These are phyloP conservation scores for Adela reaumurella DNA, from an alignment of 2,888 invertebrate genomes.

Conservation along the genomic window DNA sequence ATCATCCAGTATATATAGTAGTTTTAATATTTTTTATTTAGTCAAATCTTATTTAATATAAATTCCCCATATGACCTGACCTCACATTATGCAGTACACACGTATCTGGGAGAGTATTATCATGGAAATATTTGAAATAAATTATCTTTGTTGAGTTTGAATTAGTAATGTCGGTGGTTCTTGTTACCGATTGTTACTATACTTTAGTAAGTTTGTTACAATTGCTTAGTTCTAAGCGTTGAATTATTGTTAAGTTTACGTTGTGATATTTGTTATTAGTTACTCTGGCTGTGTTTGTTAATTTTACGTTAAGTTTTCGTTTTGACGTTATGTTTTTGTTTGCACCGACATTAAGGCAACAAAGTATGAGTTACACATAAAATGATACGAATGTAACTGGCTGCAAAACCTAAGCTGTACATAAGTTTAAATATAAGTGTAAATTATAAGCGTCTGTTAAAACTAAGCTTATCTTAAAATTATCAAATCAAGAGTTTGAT, in stretches of 20 bases:
- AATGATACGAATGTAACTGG: constrained; percentile 1
- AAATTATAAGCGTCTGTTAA: constrained; percentile 45
- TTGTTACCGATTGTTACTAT: no score
- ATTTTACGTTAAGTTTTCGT: constrained; percentile 56
- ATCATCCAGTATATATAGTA: no score
- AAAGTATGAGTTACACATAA: constrained; percentile 1
- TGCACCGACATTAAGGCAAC: constrained; percentile 43
- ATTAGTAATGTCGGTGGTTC: no score
- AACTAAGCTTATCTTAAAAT: constrained; percentile 56
- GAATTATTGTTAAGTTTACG: constrained; percentile 46
- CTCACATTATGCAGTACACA: no score
- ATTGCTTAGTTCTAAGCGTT: constrained; percentile 43
- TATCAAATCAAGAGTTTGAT: constrained; percentile 32
- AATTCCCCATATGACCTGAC: no score
- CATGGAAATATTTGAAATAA: no score
- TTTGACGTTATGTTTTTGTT: constrained; percentile 33
- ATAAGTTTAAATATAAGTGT: constrained; percentile 16
- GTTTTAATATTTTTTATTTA: no score
- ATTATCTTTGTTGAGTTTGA: no score
- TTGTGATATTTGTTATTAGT: constrained; percentile 34
- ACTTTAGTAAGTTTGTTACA: no score
- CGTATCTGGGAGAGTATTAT: no score
- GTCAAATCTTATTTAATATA: no score
- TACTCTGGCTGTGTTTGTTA: constrained; percentile 51
- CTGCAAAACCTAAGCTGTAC: constrained; percentile 2